Evolutionary conservation across 2,113 vertebrate species (phyloP).

Genomic region (Maccullochella peelii): DNA sequence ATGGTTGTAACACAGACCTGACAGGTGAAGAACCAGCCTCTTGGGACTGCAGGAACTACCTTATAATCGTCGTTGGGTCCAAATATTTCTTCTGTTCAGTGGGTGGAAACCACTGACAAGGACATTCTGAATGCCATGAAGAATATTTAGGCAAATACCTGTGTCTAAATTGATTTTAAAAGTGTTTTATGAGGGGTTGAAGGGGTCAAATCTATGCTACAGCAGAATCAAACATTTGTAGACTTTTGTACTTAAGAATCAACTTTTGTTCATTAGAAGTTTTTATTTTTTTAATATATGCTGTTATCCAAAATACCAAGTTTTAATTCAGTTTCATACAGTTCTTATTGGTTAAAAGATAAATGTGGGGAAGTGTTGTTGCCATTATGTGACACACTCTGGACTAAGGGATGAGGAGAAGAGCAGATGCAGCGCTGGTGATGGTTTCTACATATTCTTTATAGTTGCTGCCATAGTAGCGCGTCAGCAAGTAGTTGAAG

Average conservation of each 20-base stretch:
- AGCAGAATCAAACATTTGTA: background rate
- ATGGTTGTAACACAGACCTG: background rate
- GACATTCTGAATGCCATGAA: background rate
- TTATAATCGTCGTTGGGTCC: background rate
- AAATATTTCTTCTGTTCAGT: background rate
- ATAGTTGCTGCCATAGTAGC: slow-evolving; percentile 86
- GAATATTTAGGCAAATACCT: background rate
- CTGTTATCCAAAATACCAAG: no score
- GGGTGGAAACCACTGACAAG: slow-evolving; percentile 9
- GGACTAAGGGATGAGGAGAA: slow-evolving; percentile 91
- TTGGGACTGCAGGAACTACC: background rate
- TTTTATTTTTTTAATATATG: slow-evolving; percentile 37
- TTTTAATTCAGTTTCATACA: background rate
- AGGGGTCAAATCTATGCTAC: background rate
- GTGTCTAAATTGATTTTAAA: background rate
- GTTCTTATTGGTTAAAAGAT: background rate
- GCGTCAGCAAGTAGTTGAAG: slow-evolving; percentile 88
- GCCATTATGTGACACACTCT: background rate
- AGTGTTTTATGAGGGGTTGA: background rate
- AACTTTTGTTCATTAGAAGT: background rate
- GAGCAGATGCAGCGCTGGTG: slow-evolving; percentile 86
- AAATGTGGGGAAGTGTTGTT: background rate
- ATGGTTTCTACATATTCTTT: slow-evolving; percentile 89
- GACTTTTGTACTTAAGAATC: background rate
- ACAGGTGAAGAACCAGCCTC: background rate